phyloP scores from a whole-genome alignment of 1,140 invertebrate species.

The Triops longicaudatus region DNA sequence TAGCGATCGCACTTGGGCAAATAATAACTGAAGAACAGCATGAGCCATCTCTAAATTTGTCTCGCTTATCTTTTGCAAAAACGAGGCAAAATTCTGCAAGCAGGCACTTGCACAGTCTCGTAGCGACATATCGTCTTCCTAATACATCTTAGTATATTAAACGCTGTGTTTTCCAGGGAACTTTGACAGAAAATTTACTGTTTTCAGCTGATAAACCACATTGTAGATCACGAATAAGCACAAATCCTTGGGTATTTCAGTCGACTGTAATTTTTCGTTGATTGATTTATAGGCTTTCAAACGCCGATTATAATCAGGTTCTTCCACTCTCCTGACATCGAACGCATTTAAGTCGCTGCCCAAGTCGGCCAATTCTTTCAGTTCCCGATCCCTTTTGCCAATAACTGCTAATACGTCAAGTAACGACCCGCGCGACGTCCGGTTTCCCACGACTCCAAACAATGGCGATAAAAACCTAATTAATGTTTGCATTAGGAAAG shows the following conservation, averaged over 20 bases:
- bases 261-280: constrained; percentile 46
- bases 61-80: constrained; percentile 37
- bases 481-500: constrained; percentile 25
- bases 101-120: constrained; percentile 65
- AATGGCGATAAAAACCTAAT: constrained; percentile 35
- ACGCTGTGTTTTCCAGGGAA: constrained; percentile 27
- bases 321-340: constrained; percentile 75
- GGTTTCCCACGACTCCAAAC: constrained; percentile 36
- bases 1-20: constrained; percentile 14
- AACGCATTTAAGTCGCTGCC: constrained; percentile 71
- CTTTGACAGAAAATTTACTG: constrained; percentile 37
- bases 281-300: constrained; percentile 62
- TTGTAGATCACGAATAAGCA: constrained; percentile 67
- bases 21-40: constrained; percentile 23
- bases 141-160: constrained; percentile 29
- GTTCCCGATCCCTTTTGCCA: constrained; percentile 36
- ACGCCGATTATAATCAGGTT: constrained; percentile 78
- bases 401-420: constrained; percentile 36
- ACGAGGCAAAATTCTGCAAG: constrained; percentile 54
- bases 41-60: constrained; percentile 20
- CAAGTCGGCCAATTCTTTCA: constrained; percentile 42
- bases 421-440: constrained; percentile 36
- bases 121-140: constrained; percentile 71
- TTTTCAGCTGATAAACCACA: constrained; percentile 66
- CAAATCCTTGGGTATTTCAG: constrained; percentile 52